Conservation (phyloP, 92 coral and sea anemone genomes). For the Umimayanthus kanabou region DNA sequence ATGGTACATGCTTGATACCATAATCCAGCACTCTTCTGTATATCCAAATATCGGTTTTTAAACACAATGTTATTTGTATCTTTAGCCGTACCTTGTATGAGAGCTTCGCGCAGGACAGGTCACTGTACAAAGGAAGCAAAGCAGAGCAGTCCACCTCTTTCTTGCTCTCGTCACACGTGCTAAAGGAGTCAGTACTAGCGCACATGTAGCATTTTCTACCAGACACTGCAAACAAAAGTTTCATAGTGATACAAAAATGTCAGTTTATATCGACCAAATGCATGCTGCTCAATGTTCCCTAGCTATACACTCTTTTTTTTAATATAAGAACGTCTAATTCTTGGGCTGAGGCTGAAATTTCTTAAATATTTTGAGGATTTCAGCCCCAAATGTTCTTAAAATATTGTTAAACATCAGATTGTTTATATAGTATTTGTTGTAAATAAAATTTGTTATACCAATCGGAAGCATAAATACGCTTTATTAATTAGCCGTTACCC, state of each 20-base stretch:
- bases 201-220: not conserved
- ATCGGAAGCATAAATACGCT: too few species aligned
- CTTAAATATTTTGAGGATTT: too few species aligned
- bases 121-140: not conserved
- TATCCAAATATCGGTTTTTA: not conserved
- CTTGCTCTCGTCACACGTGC: not conserved
- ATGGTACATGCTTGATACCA: too few species aligned
- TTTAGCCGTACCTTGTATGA: not conserved
- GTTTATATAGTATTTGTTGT: too few species aligned
- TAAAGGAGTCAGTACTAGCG: not conserved
- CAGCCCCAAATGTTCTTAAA: too few species aligned
- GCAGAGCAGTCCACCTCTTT: not conserved
- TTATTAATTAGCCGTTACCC: too few species aligned
- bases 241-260: too few species aligned
- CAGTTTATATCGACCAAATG: not conserved
- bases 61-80: not conserved
- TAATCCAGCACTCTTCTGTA: not conserved
- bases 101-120: not conserved
- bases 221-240: not conserved
- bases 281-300: not conserved
- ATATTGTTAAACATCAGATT: too few species aligned
- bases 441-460: too few species aligned
- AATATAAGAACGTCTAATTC: too few species aligned
- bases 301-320: too few species aligned
- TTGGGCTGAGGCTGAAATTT: too few species aligned